Evolutionary conservation across 2,113 vertebrate species (phyloP), one percentile per base, ranked within the genome.

Genomic region (Takifugu flavidus): DNA sequence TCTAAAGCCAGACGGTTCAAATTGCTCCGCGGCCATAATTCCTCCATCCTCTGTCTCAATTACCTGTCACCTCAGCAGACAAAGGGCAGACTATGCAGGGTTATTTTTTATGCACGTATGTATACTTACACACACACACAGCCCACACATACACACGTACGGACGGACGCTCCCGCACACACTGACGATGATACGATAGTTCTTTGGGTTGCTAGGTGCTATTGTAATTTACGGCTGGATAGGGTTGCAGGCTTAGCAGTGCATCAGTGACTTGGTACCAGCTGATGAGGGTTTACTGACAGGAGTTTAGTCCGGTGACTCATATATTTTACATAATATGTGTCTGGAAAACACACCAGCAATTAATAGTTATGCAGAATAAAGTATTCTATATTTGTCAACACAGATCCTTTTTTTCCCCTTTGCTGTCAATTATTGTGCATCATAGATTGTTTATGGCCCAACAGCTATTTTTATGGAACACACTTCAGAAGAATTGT

Each of bases 41-140:
- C 79, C 76, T 77, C 66, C 66, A 70, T 85, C 76, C 82, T 82
- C 73, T 60, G 63, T 82, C 81, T 86, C 79, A 79, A 79, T 87
- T 87, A 87, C 82, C 78, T 83, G 84, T 80, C 80, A 84, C 72
- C 80, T 69, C 67, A 2, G 7, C 47, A 73, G 5, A 86, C 74
- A 88, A 84, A 85, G 65, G 68, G 67, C 61, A 79, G 75, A 67
- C 69, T 60, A 77, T 72, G 46, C 56, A 81, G 65, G 53, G 26
- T 55, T 15, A 1, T 70, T 20, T 73, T 60, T 70, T 67, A 79
- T 78, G 62, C 72, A 80, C 63, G 29, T 75, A 75, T 61, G 55
- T n/a, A 4, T 52, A 47, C 3, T 3, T 55, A 53, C 39, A 50
- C 70, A 67, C 64, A 58, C 64, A 58, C 45, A 56, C 51, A 77